Evolutionary conservation across 1,140 invertebrate species (phyloP), one percentile per base, ranked within the genome.

Genomic region (Asbolus verrucosus): DNA sequence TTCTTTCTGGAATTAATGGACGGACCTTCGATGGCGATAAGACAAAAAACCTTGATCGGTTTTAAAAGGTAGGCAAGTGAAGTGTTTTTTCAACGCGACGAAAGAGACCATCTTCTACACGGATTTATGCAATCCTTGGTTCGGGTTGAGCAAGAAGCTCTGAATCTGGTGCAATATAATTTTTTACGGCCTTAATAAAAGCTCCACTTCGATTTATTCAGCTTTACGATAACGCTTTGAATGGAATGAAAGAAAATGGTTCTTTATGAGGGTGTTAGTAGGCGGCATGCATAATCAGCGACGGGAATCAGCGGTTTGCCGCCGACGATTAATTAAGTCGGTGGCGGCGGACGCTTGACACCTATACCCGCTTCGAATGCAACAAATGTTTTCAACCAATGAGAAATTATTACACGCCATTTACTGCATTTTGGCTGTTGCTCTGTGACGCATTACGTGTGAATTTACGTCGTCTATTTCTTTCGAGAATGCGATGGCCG

Each of bases 181-280:
- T 54, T 54, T 54, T 54, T 54, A 54, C 46, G 9, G 21, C 46
- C 46, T 54, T 54, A 54, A 54, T 54, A 54, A 54, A 54, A 54
- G 46, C 46, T 21, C 21, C 19, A 54, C 19, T 54, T 54, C 46
- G 46, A 54, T 54, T 54, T 54, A 54, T 54, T 54, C 46, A 54
- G 46, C 46, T 54, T 54, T 54, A 54, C 46, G 46, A 54, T 54
- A 54, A 31, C 46, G 59, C 31, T 62, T 62, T 62, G 36, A 62
- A 62, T 62, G 36, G 59, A 38, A 62, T 36, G 31, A 39, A 62
- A 62, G 59, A 62, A 62, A 62, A 62, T 62, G 59, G 59, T 62
- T 62, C 59, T 62, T 62, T 62, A 62, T 62, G 59, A 62, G 59
- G 31, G 59, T 62, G 59, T 62, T 62, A 27, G 59, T 62, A 62